Evolutionary conservation across 2,113 vertebrate species (phyloP), one percentile per base, ranked within the genome.

Genomic region (Agelaius tricolor): DNA sequence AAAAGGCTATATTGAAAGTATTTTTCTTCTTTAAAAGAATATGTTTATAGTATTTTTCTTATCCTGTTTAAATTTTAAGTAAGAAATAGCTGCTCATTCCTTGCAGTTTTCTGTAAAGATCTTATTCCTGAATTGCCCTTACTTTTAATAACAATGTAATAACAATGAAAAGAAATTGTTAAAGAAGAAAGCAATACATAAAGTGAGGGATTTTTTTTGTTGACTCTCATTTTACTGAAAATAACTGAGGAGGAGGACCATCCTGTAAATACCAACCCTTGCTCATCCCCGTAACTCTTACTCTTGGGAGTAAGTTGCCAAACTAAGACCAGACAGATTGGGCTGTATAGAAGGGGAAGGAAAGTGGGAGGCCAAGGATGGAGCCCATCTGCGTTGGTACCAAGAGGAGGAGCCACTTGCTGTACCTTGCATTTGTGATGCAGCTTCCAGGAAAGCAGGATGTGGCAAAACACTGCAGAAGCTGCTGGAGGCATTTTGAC

Each of bases 331-430:
- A 19, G 28, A 37, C 7, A 47, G 12, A 18, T 4, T 59, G 37
- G 27, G 37, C 15, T 63, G 30, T 27, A 35, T 1, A 1, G 54
- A 83, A 75, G 2, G 6, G 31, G 5, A 77, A 21, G 5, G 6
- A 33, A 49, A 47, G 30, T 17, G 5, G 4, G 30, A 72, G 2
- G 11, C 5, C 43, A 35, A 65, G 24, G 11, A 8, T 55, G 21
- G 44, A 73, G 12, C 4, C 13, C 54, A 9, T 33, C 6, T 28
- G 3, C 20, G 1, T 5, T 15, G 6, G 9, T 27, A 24, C 2
- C 11, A 51, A 63, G 24, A 31, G 17, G 21, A 85, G 41, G 20
- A 58, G 11, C 7, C 13, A 17, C 62, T 58, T 91, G 35, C 14
- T 59, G 0, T 19, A 9, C 3, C 5, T 9, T 4, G 11, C 9